Base-by-base conservation (phyloP, 2,113 vertebrate genomes). In the Mastomys coucha region DNA sequence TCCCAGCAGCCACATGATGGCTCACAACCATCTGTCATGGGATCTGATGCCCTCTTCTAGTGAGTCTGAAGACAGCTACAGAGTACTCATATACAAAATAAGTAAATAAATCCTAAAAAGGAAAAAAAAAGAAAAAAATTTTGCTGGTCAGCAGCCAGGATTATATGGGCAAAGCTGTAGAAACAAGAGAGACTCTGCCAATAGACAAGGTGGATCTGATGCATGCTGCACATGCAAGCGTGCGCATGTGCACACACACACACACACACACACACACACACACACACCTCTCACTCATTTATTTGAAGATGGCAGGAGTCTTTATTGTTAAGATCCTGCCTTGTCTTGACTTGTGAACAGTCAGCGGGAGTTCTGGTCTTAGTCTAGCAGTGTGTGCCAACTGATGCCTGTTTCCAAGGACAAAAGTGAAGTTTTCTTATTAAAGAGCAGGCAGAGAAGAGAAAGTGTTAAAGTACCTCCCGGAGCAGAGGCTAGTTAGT, bases 281-380 rank as follows among this genome's bases (percentile, higher is more conserved):
- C 69, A 42, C 56, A 56, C 56, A 24, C 24, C 26, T 84, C 20
- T 6, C 42, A 91, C 45, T 3, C 9, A 33, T 14, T 82, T 67
- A 24, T 84, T 67, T 95, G n/a, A 36, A 53, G 22, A 63, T 39
- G 49, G 13, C 24, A 31, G 9, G 12, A 45, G n/a, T 88, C 58
- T 93, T 89, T 96, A 51, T 95, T 75, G 65, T 49, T 72, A 51
- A 92, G 26, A 45, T 56, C 60, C 22, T 86, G 13, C n/a, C 75
- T 86, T 75, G 28, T 91, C 31, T 95, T 81, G 58, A 53, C 42
- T 42, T 28, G 67, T 70, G 70, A 88, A 53, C n/a, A 91, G 51
- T 39, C 39, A 58, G 2, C 89, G 84, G 14, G 80, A 93, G 73
- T 88, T n/a, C n/a, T n/a, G n/a, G n/a, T 4, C 22, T 85, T 63